These are phyloP conservation scores for Epistrophe grossulariae DNA, from an alignment of 2,888 invertebrate genomes.

Conservation along the genomic window DNA sequence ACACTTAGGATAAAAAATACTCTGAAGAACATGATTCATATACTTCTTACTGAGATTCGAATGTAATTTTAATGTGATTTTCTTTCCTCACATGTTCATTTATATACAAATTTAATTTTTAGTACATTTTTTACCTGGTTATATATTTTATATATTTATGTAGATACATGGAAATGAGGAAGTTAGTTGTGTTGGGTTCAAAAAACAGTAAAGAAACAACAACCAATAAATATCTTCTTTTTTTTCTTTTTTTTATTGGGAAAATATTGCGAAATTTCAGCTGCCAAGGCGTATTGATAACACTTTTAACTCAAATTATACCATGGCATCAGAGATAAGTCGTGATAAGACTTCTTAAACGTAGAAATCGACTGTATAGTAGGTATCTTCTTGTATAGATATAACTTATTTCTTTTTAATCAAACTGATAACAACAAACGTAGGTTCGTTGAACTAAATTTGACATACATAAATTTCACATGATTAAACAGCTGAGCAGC, in stretches of 20 bases:
- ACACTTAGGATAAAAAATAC: background rate
- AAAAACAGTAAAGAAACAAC: background rate
- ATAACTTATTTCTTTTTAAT: background rate
- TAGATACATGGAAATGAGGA: background rate
- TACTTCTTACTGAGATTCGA: background rate
- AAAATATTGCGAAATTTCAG: background rate
- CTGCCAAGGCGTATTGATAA: background rate
- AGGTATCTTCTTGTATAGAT: background rate
- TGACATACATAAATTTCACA: background rate
- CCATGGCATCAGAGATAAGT: background rate
- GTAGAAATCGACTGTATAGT: too few relatives aligned
- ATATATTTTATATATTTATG: background rate
- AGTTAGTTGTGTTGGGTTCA: background rate
- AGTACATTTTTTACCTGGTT: background rate
- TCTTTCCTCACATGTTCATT: background rate
- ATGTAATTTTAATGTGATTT: background rate
- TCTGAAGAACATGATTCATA: background rate
- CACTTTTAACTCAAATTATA: background rate
- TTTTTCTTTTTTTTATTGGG: background rate
- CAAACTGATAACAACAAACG: background rate
- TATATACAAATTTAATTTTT: background rate
- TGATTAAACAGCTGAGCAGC: background rate
- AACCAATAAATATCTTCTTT: background rate
- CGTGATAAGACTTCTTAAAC: background rate
- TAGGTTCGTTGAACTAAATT: slow-evolving; percentile 1